Evolutionary conservation across 2,797 vertebrate genomes (phyloP).

Genomic region (Sphenodon punctatus): DNA sequence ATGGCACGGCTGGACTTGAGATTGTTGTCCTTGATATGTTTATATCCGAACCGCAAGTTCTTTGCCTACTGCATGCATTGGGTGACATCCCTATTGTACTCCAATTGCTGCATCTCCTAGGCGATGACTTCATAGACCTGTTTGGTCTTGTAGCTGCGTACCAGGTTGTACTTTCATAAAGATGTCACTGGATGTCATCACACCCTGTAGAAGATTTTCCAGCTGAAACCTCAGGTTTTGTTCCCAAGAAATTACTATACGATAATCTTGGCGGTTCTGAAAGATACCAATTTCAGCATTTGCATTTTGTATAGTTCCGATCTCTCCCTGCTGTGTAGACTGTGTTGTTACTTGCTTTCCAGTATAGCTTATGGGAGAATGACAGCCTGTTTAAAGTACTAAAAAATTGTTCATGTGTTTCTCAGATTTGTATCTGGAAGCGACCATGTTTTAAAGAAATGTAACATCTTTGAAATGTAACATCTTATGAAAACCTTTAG

Average conservation of each 20-base stretch:
- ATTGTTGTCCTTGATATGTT: too few species aligned
- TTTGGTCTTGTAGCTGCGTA: too few species aligned
- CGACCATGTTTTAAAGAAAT: neutral
- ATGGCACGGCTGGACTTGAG: too few species aligned
- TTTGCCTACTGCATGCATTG: too few species aligned
- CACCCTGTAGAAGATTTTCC: neutral
- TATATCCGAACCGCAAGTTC: too few species aligned
- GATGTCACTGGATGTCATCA: too few species aligned
- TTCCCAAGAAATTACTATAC: neutral
- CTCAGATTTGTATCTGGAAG: neutral
- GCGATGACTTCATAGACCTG: too few species aligned
- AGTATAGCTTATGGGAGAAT: neutral
- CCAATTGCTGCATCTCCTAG: too few species aligned
- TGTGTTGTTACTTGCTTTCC: neutral
- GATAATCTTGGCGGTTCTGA: neutral
- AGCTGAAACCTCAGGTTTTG: neutral
- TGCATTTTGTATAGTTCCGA: neutral
- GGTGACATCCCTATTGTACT: too few species aligned
- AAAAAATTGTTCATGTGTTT: neutral
- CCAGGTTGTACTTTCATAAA: too few species aligned
- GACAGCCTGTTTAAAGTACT: neutral
- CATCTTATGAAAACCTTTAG: too few species aligned
- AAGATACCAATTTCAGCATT: neutral
- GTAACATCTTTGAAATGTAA: neutral
- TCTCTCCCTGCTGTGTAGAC: neutral